A percentile compares a stretch with the other conserved stretches of the same genome.
Conservation (phyloP, 2,888 invertebrate species). For the Hipparchia semele region DNA sequence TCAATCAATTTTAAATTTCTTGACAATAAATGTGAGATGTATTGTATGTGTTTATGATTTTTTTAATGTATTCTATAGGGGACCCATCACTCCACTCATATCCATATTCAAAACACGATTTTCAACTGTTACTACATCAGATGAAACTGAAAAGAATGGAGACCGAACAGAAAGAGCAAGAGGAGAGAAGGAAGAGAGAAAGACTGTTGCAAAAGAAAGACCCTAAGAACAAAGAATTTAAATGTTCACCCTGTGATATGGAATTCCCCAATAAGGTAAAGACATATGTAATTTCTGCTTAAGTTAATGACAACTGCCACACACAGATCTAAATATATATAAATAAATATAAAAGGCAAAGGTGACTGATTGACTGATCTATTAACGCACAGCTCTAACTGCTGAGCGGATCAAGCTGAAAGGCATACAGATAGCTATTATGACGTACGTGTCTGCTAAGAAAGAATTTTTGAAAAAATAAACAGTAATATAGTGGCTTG, state of each 20-base stretch:
- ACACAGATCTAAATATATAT: no score
- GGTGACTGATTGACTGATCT: no score
- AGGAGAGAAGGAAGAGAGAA: slow-evolving; percentile 58
- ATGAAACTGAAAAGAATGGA: slow-evolving; percentile 68
- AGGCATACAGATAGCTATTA: no score
- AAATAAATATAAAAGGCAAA: no score
- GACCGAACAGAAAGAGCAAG: slow-evolving; percentile 59
- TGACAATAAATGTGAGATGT: no score
- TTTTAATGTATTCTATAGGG: slow-evolving; percentile 50
- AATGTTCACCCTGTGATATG: slow-evolving; percentile 73
- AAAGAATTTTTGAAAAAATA: no score
- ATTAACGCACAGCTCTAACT: no score
- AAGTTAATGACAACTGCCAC: no score
- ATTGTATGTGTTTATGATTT: neutral
- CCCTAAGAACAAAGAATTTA: slow-evolving; percentile 66
- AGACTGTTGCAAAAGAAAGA: slow-evolving; percentile 57
- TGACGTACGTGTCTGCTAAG: no score
- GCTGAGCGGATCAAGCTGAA: no score
- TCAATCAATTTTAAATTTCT: no score
- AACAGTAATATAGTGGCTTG: no score
- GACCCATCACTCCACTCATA: slow-evolving; percentile 67
- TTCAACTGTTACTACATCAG: slow-evolving; percentile 71
- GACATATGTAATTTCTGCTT: neutral
- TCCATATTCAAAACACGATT: slow-evolving; percentile 78
- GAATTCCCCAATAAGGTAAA: slow-evolving; percentile 67